These are phyloP conservation scores for Ceratitis capitata DNA, from an alignment of 1,140 invertebrate species.

Conservation along the genomic window DNA sequence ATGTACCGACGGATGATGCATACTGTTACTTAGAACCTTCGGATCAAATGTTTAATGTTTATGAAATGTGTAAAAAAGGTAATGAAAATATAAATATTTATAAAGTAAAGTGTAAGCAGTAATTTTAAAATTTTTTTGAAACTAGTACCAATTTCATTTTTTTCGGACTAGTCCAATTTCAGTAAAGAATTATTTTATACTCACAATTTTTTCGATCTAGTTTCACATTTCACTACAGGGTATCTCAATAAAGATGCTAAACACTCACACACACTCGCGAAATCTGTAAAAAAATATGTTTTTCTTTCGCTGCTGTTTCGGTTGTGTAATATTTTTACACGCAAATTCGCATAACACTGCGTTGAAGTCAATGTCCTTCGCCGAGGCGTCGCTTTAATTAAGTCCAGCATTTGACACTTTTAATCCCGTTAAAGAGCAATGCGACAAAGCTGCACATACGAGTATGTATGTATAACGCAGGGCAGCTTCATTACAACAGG, in stretches of 20 bases:
- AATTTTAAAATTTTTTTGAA: no score
- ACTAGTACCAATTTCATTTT: no score
- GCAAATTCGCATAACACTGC: background rate
- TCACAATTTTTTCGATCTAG: background rate
- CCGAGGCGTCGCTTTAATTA: constrained; percentile 56
- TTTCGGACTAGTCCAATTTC: no score
- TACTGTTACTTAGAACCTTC: no score
- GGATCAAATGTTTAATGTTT: no score
- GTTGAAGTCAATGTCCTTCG: constrained; percentile 52
- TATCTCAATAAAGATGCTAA: background rate
- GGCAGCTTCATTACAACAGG: constrained; percentile 26
- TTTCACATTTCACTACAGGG: background rate
- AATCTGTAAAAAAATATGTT: background rate
- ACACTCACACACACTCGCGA: background rate
- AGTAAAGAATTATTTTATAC: background rate
- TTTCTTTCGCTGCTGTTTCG: background rate
- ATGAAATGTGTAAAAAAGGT: no score
- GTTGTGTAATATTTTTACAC: background rate
- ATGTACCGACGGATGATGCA: no score
- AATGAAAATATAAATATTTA: no score
- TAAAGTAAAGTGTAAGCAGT: no score
- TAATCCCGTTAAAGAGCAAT: constrained; percentile 40
- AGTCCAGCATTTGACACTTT: constrained; percentile 49
- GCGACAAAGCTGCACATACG: no score
- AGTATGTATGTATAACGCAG: no score